A percentile compares a stretch with the other conserved stretches of the same genome.
Evolutionary conservation across 2,113 vertebrate species (phyloP).

Genomic region (Campylomormyrus tamandua): DNA sequence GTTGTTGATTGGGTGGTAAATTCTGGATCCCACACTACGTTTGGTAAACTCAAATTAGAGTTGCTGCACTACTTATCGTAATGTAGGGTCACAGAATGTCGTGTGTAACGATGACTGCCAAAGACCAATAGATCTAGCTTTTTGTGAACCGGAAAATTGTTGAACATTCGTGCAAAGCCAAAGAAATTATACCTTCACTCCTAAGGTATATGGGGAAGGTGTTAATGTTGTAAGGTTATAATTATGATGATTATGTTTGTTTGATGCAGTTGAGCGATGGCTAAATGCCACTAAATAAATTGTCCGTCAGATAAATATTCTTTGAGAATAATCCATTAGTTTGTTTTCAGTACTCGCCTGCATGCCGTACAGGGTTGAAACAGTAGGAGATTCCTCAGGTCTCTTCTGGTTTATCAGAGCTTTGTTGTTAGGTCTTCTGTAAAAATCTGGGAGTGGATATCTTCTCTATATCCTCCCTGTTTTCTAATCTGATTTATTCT

Average conservation of each 20-base stretch:
- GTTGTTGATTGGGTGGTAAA: background rate
- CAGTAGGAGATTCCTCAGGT: too few species aligned
- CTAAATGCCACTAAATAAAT: background rate
- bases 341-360: too few species aligned
- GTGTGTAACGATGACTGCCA: background rate
- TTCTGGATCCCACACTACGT: background rate
- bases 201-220: background rate
- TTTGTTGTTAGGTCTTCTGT: background rate
- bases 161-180: background rate
- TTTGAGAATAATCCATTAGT: too few species aligned
- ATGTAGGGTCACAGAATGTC: background rate
- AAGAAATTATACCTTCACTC: background rate
- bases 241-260: background rate
- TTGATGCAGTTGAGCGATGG: background rate
- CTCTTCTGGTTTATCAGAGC: too few species aligned
- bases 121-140: background rate
- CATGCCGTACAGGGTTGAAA: too few species aligned
- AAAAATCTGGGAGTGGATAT: background rate
- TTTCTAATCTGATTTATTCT: background rate
- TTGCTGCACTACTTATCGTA: background rate
- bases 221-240: background rate
- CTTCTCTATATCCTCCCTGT: background rate
- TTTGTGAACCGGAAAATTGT: too few species aligned
- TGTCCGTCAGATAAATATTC: background rate
- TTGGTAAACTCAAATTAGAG: background rate